phyloP scores from a whole-genome alignment of 2,113 vertebrate species.

The Kryptolebias marmoratus region DNA sequence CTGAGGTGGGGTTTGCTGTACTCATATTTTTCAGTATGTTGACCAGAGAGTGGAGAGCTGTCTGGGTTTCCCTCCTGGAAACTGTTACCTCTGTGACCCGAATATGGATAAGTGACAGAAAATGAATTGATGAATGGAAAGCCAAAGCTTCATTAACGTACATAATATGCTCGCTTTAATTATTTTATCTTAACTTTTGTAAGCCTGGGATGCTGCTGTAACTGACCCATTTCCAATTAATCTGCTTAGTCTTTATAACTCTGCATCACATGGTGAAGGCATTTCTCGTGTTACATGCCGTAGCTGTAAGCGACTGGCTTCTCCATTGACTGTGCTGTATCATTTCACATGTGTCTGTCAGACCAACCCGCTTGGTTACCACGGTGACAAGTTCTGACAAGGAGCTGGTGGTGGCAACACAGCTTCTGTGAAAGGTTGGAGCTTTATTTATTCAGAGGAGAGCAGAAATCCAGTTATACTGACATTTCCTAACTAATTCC shows the following conservation, averaged over 20 bases:
- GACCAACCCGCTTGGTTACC: background rate
- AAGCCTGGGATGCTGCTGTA: background rate
- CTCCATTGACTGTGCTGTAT: background rate
- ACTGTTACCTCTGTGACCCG: too few relatives aligned
- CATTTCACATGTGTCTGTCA: conserved; percentile 6
- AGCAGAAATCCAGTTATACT: background rate
- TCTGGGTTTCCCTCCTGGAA: too few relatives aligned
- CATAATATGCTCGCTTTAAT: background rate
- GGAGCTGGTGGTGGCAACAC: too few relatives aligned
- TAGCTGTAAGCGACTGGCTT: too few relatives aligned
- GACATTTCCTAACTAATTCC: background rate
- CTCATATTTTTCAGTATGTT: too few relatives aligned
- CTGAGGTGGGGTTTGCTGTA: too few relatives aligned
- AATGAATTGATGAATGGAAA: too few relatives aligned
- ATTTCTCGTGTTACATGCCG: background rate
- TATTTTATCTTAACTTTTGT: background rate
- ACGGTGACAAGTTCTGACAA: background rate
- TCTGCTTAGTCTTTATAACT: background rate
- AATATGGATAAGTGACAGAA: too few relatives aligned
- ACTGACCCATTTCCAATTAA: background rate
- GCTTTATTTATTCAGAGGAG: background rate
- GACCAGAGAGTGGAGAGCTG: too few relatives aligned
- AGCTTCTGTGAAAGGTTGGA: background rate
- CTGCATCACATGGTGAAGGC: too few relatives aligned
- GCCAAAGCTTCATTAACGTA: too few relatives aligned